These are phyloP conservation scores for Drosophila melanogaster DNA, from an alignment of 1,140 invertebrate genomes.

Conservation along the genomic window Release_6_plus_ISO1_MT NC_004354.4:13869001-13869500, in stretches of 20 bases:
- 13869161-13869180: slow-evolving; percentile 56
- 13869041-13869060: slow-evolving; percentile 23
- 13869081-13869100: slow-evolving; percentile 56
- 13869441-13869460: slow-evolving; percentile 50
- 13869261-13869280: slow-evolving; percentile 49
- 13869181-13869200: slow-evolving; percentile 20
- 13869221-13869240: slow-evolving; percentile 81
- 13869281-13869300: slow-evolving; percentile 23
- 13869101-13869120: slow-evolving; percentile 48
- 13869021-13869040: slow-evolving; percentile 48
- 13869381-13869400: slow-evolving; percentile 72
- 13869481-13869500: slow-evolving; percentile 79
- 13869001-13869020: slow-evolving; percentile 67
- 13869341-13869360: slow-evolving; percentile 69
- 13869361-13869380: slow-evolving; percentile 62
- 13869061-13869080: slow-evolving; percentile 29
- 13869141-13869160: slow-evolving; percentile 57
- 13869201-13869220: slow-evolving; percentile 75
- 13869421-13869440: slow-evolving; percentile 38
- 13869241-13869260: slow-evolving; percentile 59
- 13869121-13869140: slow-evolving; percentile 13
- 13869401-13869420: slow-evolving; percentile 47
- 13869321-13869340: slow-evolving; percentile 13
- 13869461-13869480: slow-evolving; percentile 68
- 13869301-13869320: slow-evolving; percentile 30